Base-by-base conservation (phyloP, 1,140 invertebrate genomes). In the Oscheius sp. region DNA sequence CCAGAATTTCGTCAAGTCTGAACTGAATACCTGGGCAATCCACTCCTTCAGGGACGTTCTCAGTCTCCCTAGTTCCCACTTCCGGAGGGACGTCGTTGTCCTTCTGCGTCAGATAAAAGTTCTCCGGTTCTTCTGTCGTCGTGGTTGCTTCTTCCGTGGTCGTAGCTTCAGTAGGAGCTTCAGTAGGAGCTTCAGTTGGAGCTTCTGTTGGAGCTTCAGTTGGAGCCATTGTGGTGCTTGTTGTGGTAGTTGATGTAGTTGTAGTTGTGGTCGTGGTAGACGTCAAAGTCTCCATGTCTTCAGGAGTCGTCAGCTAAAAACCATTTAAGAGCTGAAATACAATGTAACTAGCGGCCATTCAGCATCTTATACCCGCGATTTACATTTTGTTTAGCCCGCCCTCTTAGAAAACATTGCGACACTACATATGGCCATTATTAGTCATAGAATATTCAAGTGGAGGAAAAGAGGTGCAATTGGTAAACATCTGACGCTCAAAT, bases 251-350 rank as follows among this genome's bases (percentile, higher is more conserved):
- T 13, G 42, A 32, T 32, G 64, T 42, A 2, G 35, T 34, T 0
- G 66, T 68, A 2, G 49, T 55, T 15, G 46, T 20, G 15, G 23
- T 36, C 23, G n/a, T 34, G 3, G 73, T 67, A 23, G 75, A 73
- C 18, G 58, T 26, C 26, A 35, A 52, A 3, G 18, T 49, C 2
- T 55, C 31, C 28, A n/a, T n/a, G n/a, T 68, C 52, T 23, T 34
- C 58, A 2, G 73, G 64, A 38, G 73, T 74, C 2, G 65, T 64
- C 2, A n/a, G n/a, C n/a, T n/a, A n/a, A n/a, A n/a, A n/a, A n/a
- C n/a, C n/a, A n/a, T n/a, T n/a, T n/a, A n/a, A n/a, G 61, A 38
- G 45, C 20, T 2, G 61, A 38, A 42, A 38, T 42, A 1, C 35
- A 26, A 42, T 63, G 61, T 38, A 38, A 26, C 31, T 4, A 32